Percentiles rank a stretch among this genome's conserved stretches.
Evolutionary conservation across 2,113 vertebrate species (phyloP).

Genomic region (Brachyhypopomus gauderio): DNA sequence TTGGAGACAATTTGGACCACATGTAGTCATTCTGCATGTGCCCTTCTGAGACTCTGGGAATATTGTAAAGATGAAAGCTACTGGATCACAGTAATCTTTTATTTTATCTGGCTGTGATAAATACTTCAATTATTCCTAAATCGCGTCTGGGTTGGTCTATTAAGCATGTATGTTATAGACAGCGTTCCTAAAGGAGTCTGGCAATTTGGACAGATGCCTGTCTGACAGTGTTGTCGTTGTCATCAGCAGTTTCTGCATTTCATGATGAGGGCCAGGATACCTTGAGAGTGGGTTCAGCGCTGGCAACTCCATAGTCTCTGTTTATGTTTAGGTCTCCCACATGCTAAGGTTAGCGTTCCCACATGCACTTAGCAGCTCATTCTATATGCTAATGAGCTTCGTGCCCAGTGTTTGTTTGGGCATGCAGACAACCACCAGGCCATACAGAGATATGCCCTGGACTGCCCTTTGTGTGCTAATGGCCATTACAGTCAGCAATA

Average conservation of each 20-base stretch:
- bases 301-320: not conserved
- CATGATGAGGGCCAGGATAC: not conserved
- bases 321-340: not conserved
- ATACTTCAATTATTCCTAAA: not conserved
- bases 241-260: not conserved
- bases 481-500: slow-evolving; percentile 48
- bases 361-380: not conserved
- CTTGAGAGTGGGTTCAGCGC: not conserved
- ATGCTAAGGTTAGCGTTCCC: not conserved
- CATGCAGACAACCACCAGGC: slow-evolving; percentile 43
- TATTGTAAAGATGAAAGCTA: not conserved
- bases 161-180: not conserved
- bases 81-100: slow-evolving; percentile 13
- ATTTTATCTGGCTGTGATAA: not conserved
- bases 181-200: not conserved
- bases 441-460: not conserved
- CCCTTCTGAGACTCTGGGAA: slow-evolving; percentile 64
- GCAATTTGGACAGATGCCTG: too few species aligned
- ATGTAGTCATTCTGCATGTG: slow-evolving; percentile 66
- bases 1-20: slow-evolving; percentile 68
- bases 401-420: slow-evolving; percentile 11
- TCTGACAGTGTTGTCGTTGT: not conserved
- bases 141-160: not conserved
- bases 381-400: slow-evolving; percentile 25
- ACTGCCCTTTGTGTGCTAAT: slow-evolving; percentile 36